Base-by-base conservation (phyloP, 2,113 vertebrate species). In the Scomber colias region DNA sequence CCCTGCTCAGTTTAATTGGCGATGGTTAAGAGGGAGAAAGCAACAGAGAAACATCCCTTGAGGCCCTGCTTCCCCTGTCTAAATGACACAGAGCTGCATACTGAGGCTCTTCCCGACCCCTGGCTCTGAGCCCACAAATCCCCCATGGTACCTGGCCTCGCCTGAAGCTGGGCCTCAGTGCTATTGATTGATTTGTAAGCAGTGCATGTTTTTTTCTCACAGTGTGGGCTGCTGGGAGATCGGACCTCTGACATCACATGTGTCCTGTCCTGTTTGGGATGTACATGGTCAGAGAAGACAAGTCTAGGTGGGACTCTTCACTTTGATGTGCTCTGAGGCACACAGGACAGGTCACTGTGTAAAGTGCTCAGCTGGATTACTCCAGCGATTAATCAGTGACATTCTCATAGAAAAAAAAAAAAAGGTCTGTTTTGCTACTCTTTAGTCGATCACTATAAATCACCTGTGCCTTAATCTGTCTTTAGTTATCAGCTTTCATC, bases 231-330 rank as follows among this genome's bases (percentile, higher is more conserved):
- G 62, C 45, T 46, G 57, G 53, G 59, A 81, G 70, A 88, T 75
- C 74, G 75, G 31, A 87, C 81, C 71, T 78, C 50, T 83, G 79
- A 72, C 71, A 74, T 57, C 49, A 49, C 71, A 54, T 67, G 30
- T 72, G 31, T 68, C 71, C 24, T 3, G 3, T 3, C 44, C 64
- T 72, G 49, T 76, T 53, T 59, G 21, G 62, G 40, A 62, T 76
- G 66, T 71, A 50, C 19, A 51, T 44, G 19, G 44, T 66, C 60
- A 69, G 31, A n/a, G 27, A 77, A 15, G 50, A 63, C 56, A 63
- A 73, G 50, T 24, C 65, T 31, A 35, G 56, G 72, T 72, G 55
- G 45, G 67, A 57, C 48, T 75, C 54, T 63, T 77, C 16, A 14
- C 19, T 71, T 40, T 72, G 70, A 74, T 77, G 69, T 40, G 15